Base-by-base conservation (phyloP, 53 echinoderm and acorn worm species). In the Apostichopus leukothele region DNA sequence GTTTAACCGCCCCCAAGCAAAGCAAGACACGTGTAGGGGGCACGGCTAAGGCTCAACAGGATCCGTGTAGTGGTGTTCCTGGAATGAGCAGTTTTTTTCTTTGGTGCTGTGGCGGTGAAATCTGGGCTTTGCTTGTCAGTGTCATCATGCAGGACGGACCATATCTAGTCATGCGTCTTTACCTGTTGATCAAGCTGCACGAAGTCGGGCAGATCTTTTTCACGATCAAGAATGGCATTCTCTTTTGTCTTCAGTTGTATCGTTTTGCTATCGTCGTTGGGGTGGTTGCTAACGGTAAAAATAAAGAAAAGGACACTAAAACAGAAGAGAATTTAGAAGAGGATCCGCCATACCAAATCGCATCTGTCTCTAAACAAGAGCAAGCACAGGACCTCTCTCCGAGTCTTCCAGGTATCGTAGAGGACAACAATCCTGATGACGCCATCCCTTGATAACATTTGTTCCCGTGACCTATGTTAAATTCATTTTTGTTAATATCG, bases 61-160 rank as follows among this genome's bases (percentile, higher is more conserved):
- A 83, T 57, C 60, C 22, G 52, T 90, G 12, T 67, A 51, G 21
- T 53, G 59, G 50, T 16, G 68, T 66, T 19, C 53, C 67, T 4
- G 86, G 68, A 57, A 52, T 57, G 0, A 26, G 26, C 23, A 77
- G 78, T 60, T 76, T 89, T 54, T 27, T 77, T 26, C 60, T 14
- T 9, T 89, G 89, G 27, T 93, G 93, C 51, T 95, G 95, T 51
- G 95, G 93, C 61, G 91, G 93, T 7, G 95, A 95, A 90, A 93
- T 95, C 86, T 95, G 95, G 93, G 95, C 95, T 1, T 83, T 95
- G 0, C 76, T 95, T 78, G 90, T 93, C 9, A 95, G 93, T 74
- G 91, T 95, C 16, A 80, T 95, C 11, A 95, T 95, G 93, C 95
- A 95, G 57, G 95, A 95, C 67, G 94, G 92, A 0, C 93, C 92